A percentile compares a stretch with the other conserved stretches of the same genome.
These are phyloP conservation scores for Palaemon carinicauda DNA, from an alignment of 1,140 invertebrate species.

Conservation along the genomic window DNA sequence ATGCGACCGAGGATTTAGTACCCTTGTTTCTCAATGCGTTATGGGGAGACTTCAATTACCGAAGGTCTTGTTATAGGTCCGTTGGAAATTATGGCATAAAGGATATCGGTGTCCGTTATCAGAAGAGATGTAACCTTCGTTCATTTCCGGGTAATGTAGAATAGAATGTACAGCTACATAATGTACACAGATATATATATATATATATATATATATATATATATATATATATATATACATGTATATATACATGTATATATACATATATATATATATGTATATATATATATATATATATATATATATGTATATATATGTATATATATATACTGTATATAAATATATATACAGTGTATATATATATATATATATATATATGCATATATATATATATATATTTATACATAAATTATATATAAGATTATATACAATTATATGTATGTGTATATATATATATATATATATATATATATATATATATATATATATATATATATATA, in stretches of 20 bases:
- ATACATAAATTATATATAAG: not conserved
- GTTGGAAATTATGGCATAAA: no score
- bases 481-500: not conserved
- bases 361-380: constrained; percentile 29
- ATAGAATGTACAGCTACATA: no score
- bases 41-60: no score
- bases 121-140: no score
- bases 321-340: constrained; percentile 35
- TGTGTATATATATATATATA: not conserved
- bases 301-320: not conserved
- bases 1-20: no score
- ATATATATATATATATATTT: not conserved
- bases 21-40: no score
- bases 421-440: not conserved
- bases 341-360: constrained; percentile 38
- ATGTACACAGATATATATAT: no score
- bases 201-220: not conserved
- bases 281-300: not conserved
- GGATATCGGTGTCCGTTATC: no score
- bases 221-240: not conserved
- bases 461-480: not conserved
- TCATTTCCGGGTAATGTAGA: no score
- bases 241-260: not conserved
- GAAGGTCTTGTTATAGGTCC: no score
- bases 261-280: not conserved